Conservation (phyloP, 2,888 invertebrate species). For the Melipona beecheii region DNA sequence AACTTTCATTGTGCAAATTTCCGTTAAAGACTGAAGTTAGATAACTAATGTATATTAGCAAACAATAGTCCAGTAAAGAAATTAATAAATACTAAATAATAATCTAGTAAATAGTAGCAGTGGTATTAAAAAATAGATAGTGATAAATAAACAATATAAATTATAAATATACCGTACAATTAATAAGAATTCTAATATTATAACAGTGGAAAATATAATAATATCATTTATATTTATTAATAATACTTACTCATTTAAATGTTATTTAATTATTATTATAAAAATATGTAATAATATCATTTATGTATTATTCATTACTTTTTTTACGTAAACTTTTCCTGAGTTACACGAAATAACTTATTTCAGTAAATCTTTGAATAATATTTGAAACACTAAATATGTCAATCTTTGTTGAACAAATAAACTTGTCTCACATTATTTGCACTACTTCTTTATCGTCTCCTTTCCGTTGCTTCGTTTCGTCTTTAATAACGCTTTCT, state of each 20-base stretch:
- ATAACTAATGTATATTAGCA: neutral
- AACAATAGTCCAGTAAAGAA: neutral
- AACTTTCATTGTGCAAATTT: neutral
- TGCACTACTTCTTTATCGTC: neutral
- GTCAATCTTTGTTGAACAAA: neutral
- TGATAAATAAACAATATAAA: neutral
- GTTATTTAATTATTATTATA: neutral
- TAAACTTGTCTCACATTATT: constrained; percentile 7
- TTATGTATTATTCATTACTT: too few species aligned
- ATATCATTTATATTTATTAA: neutral
- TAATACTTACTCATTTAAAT: neutral
- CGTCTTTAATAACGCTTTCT: neutral
- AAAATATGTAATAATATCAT: neutral
- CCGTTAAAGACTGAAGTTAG: neutral
- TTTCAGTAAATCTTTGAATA: neutral
- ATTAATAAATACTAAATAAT: too few species aligned
- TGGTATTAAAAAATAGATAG: too few species aligned
- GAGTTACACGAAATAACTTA: neutral
- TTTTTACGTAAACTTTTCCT: neutral
- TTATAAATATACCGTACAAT: neutral
- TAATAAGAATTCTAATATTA: neutral
- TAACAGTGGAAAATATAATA: neutral
- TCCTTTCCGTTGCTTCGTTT: neutral
- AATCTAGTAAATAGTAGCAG: too few species aligned
- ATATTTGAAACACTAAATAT: neutral